Evolutionary conservation across 2,797 vertebrate species (phyloP).

Genomic region (Labeo calbasu): DNA sequence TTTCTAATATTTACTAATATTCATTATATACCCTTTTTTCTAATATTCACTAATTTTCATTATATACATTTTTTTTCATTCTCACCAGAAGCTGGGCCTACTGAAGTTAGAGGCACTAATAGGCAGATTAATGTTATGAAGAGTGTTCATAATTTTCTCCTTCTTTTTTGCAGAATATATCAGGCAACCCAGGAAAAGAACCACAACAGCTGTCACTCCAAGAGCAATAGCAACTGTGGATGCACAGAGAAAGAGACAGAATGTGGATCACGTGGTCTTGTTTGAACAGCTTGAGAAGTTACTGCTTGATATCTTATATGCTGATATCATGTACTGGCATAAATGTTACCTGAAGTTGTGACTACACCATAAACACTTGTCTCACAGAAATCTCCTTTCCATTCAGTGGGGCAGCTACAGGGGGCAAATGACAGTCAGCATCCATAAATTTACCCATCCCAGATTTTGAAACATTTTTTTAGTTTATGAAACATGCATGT

Average conservation of each 20-base stretch:
- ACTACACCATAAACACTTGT: constrained; percentile 52
- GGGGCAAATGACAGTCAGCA: background rate
- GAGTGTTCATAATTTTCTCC: constrained; percentile 60
- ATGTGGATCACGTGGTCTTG: background rate
- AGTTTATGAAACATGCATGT: background rate
- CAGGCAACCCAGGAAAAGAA: constrained; percentile 66
- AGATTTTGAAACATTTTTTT: background rate
- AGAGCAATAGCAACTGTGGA: constrained; percentile 74
- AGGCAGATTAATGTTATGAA: constrained; percentile 64
- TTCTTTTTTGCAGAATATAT: constrained; percentile 69
- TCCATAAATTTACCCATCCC: background rate
- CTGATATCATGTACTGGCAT: constrained; percentile 6
- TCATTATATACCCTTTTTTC: too few relatives aligned
- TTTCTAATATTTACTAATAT: background rate
- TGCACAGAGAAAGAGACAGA: constrained; percentile 1
- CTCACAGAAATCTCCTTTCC: constrained; percentile 73
- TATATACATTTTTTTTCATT: background rate
- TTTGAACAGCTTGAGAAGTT: constrained; percentile 9
- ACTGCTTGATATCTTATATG: background rate
- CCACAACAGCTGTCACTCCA: constrained; percentile 69
- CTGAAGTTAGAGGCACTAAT: constrained; percentile 54
- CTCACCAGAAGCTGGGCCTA: constrained; percentile 67
- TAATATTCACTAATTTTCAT: background rate
- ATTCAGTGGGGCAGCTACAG: constrained; percentile 71
- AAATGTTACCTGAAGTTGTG: constrained; percentile 66